These are phyloP conservation scores for Ephialtes manifestator DNA, from an alignment of 2,888 invertebrate genomes.

Conservation along the genomic window DNA sequence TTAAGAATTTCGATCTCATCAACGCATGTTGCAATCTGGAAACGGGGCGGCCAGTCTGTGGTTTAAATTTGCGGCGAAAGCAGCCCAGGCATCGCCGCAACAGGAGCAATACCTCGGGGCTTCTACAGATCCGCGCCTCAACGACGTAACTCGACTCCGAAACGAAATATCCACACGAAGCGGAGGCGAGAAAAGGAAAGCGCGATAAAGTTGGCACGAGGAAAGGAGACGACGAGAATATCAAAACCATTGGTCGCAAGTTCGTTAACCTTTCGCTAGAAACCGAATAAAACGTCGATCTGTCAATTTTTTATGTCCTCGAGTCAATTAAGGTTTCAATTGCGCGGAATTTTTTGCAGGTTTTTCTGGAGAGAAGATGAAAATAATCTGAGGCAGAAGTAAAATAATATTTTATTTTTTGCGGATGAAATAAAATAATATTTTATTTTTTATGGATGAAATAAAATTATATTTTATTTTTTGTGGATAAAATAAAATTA, in stretches of 20 bases:
- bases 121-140: not conserved
- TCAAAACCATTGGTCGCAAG: not conserved
- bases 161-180: constrained; percentile 24
- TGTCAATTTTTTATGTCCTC: not conserved
- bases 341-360: not conserved
- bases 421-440: too few species aligned
- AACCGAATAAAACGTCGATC: not conserved
- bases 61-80: not conserved
- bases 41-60: not conserved
- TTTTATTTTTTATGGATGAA: too few species aligned
- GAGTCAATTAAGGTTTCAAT: not conserved
- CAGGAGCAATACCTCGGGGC: not conserved
- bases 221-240: constrained; percentile 3
- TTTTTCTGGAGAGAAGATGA: not conserved
- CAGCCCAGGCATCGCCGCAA: not conserved
- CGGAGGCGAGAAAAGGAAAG: constrained; percentile 2
- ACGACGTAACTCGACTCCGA: constrained; percentile 34
- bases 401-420: not conserved
- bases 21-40: not conserved
- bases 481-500: too few species aligned
- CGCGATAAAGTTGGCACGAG: not conserved
- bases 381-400: not conserved
- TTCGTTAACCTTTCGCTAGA: constrained; percentile 3
- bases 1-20: not conserved
- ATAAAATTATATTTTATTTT: too few species aligned